Evolutionary conservation across 2,113 vertebrate genomes (phyloP), one percentile per base, ranked within the genome.

Genomic region (Phrynosoma blainvillii): DNA sequence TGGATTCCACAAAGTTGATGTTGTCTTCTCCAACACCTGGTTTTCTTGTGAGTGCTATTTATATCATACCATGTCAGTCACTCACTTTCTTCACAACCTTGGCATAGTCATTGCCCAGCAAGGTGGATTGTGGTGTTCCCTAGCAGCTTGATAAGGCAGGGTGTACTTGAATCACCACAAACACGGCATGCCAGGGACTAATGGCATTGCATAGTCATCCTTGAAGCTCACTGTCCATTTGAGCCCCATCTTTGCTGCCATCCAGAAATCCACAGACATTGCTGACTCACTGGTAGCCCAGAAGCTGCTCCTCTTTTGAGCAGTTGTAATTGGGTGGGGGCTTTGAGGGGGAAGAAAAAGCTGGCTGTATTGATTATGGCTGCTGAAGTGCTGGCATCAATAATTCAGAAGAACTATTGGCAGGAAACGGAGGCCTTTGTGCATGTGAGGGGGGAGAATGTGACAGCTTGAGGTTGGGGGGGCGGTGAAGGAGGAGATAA

Each of bases 301-400:
- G 85, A 0, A 36, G 52, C 65, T 91, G 78, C 70, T 65, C 40
- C 74, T 66, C 36, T 79, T 47, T 25, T 13, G 66, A 90, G 75
- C 87, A 62, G 66, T 82, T 0, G 75, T 1, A 9, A 79, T 68
- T 59, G 40, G 83, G 75, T 0, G 0, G 73, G 0, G 79, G 74
- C 14, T 54, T 70, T 27, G 84, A 32, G 86, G 83, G 65, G 68
- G 84, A 91, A 76, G 73, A 13, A 0, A 84, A 92, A 88, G 85
- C 71, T 92, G 94, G 32, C 0, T 0, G 70, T 88, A 93, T 95
- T 0, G 91, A 91, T 94, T 92, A 90, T 93, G 91, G 85, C 93
- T 92, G 71, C 79, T 91, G 92, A 88, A 95, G 92, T 90, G 56
- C 93, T 84, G 77, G 52, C 89, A 95, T 96, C 90, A 96, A 96